A percentile compares a stretch with the other conserved stretches of the same genome.
Evolutionary conservation across 2,797 vertebrate genomes (phyloP).

Genomic region (Champsocephalus esox): DNA sequence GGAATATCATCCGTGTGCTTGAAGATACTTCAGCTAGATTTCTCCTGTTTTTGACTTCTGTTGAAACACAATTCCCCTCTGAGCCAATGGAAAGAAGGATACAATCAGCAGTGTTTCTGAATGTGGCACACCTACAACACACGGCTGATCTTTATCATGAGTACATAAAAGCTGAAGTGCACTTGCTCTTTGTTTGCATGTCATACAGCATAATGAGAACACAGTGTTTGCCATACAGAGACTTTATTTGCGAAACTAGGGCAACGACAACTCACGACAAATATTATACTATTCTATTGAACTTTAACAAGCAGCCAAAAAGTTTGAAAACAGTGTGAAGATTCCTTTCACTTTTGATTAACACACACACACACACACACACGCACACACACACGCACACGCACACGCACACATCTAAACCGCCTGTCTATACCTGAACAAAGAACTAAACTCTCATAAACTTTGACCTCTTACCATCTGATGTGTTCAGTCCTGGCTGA

Average conservation of each 20-base stretch:
- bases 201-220: conserved; percentile 3
- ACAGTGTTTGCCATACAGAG: background rate
- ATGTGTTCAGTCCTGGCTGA: conserved; percentile 8
- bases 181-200: conserved; percentile 40
- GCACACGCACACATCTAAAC: background rate
- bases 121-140: conserved; percentile 46
- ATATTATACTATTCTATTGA: background rate
- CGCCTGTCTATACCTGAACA: background rate
- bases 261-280: background rate
- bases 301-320: background rate
- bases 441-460: conserved; percentile 1
- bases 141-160: conserved; percentile 57
- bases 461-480: conserved; percentile 35
- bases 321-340: background rate
- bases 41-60: conserved; percentile 14
- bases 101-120: conserved; percentile 30
- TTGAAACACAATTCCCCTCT: conserved; percentile 3
- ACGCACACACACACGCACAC: no score
- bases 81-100: background rate
- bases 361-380: no score
- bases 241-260: background rate
- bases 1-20: conserved; percentile 21
- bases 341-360: conserved; percentile 7
- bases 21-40: conserved; percentile 15
- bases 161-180: conserved; percentile 13